Base-by-base conservation (phyloP, 2,888 invertebrate genomes). In the Leptogaster cylindrica region DNA sequence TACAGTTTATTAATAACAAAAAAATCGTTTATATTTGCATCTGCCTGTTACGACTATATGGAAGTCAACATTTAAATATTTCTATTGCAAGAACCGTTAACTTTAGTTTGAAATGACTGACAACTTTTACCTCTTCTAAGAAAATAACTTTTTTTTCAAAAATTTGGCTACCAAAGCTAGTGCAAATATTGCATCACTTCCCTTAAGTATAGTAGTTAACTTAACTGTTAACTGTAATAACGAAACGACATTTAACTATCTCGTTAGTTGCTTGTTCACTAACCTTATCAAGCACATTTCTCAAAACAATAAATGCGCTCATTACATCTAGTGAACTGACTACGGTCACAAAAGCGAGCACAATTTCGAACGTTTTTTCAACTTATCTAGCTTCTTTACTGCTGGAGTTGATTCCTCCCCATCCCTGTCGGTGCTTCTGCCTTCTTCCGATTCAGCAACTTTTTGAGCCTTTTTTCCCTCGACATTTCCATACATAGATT, bases 261-360 rank as follows among this genome's bases (percentile, higher is more conserved):
- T 12, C 31, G 55, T 55, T 44, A 61, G 44, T 44, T n/a, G n/a
- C 3, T 27, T 33, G 10, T 10, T 46, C 23, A 48, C 64, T 64
- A 64, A 48, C 64, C 48, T 48, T 63, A 44, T 28, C 10, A 64
- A 48, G 3, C 8, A 3, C 23, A 31, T 2, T 16, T 33, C 5
- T 23, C 25, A 55, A 18, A 55, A 36, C 33, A n/a, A n/a, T 46
- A 46, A 18, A 46, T 12, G 27, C 27, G 6, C 20, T 14, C 39
- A 33, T 55, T 31, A 55, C 10, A 12, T 31, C 20, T 55, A 36
- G 36, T 41, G 23, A 39, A 41, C 4, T 20, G 79, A 77, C 68
- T 80, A 79, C 77, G 79, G 82, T 82, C 82, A 82, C 78, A 82
- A 80, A 14, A 82, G 75, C 48, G 79, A 76, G 72, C 82, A 82